Evolutionary conservation across 2,888 invertebrate species (phyloP), one percentile per base, ranked within the genome.

Genomic region (Hylaea fasciaria): DNA sequence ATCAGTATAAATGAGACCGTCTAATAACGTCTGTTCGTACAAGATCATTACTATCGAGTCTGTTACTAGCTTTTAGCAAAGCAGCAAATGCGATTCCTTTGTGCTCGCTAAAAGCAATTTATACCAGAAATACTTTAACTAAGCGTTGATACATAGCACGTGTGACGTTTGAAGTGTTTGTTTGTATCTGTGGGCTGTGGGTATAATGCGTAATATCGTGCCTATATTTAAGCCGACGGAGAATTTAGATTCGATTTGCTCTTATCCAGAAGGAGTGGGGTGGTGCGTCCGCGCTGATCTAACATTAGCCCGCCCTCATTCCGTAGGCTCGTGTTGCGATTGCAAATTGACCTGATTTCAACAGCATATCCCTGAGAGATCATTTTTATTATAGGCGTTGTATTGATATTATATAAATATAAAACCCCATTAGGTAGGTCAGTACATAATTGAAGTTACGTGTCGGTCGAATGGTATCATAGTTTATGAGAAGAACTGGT

Each of bases 221-320:
- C 71, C 74, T 77, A 75, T 78, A 77, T 78, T 74, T 77, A 72
- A 72, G 66, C 64, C 59, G 58, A 41, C 57, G 56, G 57, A 66
- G 57, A 62, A 65, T 71, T 74, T 76, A 66, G 67, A 68, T 76
- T 78, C 66, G 74, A 69, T 79, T 82, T 80, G 76, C 71, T 81
- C 75, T 65, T 73, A 81, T 82, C 77, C 80, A 81, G 80, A 80
- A 79, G 82, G 73, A 77, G 76, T 74, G 72, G n/a, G 71, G 80
- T 78, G 77, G 73, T 82, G 83, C 78, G 79, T 68, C 72, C 67
- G 74, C 78, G 81, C 76, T 71, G 80, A 69, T 83, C 90, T 88
- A 91, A 88, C 85, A 86, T 90, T 90, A 90, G 88, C 83, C 74
- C 81, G 86, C 77, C 86, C 86, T 84, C 85, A 89, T 89, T 83